Evolutionary conservation across 2,797 vertebrate species (phyloP), one percentile per base, ranked within the genome.

Genomic region (Eremophila alpestris): DNA sequence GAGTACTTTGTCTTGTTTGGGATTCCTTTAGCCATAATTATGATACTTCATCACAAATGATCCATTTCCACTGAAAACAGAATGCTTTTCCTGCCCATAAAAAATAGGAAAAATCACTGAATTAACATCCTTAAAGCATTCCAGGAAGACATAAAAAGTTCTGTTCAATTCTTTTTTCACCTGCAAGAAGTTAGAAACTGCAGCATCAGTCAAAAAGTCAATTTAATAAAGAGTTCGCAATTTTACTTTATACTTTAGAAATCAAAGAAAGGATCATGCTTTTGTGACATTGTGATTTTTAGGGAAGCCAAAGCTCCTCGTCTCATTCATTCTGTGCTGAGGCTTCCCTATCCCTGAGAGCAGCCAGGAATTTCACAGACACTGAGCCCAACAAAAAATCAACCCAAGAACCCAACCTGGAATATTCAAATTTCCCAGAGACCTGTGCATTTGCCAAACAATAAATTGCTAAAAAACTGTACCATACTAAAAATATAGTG

Each of bases 261-360:
- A 70, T 20, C 4, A 21, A 48, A 89, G 7, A 41, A 65, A 32
- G 9, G 1, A 73, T 10, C 13, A 2, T 2, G 2, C 0, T 67
- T 62, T 63, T 63, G 24, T 54, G 38, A 75, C 17, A 41, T 17
- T 38, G 10, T 13, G 24, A 12, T 27, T 82, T 79, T 83, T 52
- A 59, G 16, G 40, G 16, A 87, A 89, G 56, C 34, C 82, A 83
- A 24, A 70, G 40, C 20, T 75, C 23, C 62, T 84, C n/a, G 30
- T 21, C 8, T 70, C 56, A 67, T 76, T 81, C 70, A 54, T 58
- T 56, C 49, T 5, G 4, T 12, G 23, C 2, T 16, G 21, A 74
- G 36, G n/a, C 7, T 26, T 43, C 69, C 45, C 56, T 11, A 2
- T 10, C 23, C 32, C 74, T 48, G 32, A 54, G 8, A n/a, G 43